Conservation (phyloP, 2,113 vertebrate genomes). For the Melanostigma gelatinosum region DNA sequence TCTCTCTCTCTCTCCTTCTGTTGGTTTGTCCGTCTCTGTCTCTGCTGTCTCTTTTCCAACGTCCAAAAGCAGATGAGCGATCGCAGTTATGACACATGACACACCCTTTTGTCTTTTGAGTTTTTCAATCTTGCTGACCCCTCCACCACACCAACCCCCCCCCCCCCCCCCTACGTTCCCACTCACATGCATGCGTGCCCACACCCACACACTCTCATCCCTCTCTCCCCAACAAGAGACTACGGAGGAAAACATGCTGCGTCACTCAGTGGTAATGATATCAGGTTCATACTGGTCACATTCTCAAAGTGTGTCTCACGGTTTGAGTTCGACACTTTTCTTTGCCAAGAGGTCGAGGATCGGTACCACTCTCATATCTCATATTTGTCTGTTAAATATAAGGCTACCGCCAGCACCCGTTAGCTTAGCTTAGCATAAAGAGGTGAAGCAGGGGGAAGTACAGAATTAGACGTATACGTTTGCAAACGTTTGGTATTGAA, state of each 20-base stretch:
- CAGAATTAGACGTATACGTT: not conserved
- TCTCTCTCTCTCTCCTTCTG: slow-evolving; percentile 32
- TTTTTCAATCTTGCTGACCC: slow-evolving; percentile 57
- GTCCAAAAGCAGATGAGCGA: slow-evolving; percentile 51
- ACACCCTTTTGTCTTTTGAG: slow-evolving; percentile 66
- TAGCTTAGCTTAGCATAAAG: not conserved
- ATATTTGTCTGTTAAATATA: not conserved
- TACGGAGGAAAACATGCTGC: slow-evolving; percentile 33
- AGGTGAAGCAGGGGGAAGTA: not conserved
- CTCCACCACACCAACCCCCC: not conserved
- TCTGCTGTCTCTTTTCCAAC: slow-evolving; percentile 42
- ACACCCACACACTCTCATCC: slow-evolving; percentile 32
- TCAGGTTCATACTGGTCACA: slow-evolving; percentile 14
- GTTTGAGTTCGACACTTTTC: not conserved
- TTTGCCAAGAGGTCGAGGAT: not conserved
- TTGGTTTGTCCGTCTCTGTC: slow-evolving; percentile 51
- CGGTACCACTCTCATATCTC: not conserved
- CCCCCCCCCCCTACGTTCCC: not conserved
- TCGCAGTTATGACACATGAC: slow-evolving; percentile 56
- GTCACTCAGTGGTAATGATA: slow-evolving; percentile 44
- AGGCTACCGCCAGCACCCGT: not conserved
- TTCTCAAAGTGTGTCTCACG: not conserved
- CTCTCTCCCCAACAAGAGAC: slow-evolving; percentile 19
- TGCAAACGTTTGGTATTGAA: not conserved
- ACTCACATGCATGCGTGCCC: slow-evolving; percentile 24